Base-by-base conservation (phyloP, 1,140 invertebrate species). In the Sinonovacula constricta region DNA sequence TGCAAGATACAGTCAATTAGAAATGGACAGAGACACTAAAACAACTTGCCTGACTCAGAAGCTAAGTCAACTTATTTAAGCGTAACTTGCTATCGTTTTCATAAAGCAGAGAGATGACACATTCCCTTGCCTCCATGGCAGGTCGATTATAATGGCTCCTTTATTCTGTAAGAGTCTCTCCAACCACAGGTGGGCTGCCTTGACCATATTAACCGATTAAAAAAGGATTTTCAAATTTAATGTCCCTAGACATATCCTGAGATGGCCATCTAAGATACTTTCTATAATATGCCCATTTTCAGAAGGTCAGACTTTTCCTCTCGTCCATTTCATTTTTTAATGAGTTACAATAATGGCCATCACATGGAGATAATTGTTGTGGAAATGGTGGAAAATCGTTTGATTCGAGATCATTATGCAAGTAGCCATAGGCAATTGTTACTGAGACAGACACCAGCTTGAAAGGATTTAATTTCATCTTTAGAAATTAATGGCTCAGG, bases 381-480 rank as follows among this genome's bases (percentile, higher is more conserved):
- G n/a, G 12, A 75, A 75, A 75, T 63, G 45, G 60, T 65, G 54
- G 12, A 56, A 76, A 76, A 76, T 66, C 62, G 72, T 76, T 76
- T 76, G 72, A 76, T 67, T 76, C 72, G 59, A 76, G 72, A 76
- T 67, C 62, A 59, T 76, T 76, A 76, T 66, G 51, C 53, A 76
- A 76, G n/a, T 30, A 45, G 72, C 72, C 72, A 62, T 65, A 14
- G 30, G 62, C 62, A n/a, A 53, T 36, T 65, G 63, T 39, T 66
- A 39, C 31, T 51, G 60, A 67, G 30, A 67, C 15, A 30, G 14
- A 57, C 33, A 39, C 31, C 22, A 2, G 26, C 28, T 4, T 45
- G 33, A 76, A 76, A 39, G 72, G 72, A 76, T 76, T 76, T 76
- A 76, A 76, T 76, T 76, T 67, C 72, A 65, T 76, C 72, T 76